phyloP scores from a whole-genome alignment of 2,797 vertebrate species.

The Gymnoscopelus microlampas region DNA sequence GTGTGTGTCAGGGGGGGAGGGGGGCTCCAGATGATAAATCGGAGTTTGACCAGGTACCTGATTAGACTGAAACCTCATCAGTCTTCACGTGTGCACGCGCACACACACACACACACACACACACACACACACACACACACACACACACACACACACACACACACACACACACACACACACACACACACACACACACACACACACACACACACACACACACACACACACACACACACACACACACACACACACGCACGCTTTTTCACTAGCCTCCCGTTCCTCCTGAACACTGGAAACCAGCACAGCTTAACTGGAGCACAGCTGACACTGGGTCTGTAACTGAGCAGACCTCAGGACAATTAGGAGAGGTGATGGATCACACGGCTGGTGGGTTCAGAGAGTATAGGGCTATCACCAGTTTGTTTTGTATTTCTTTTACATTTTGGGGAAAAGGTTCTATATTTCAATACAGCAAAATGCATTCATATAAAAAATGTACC shows the following conservation, averaged over 20 bases:
- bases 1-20: constrained; percentile 82
- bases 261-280: too few species aligned
- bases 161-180: not conserved
- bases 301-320: too few species aligned
- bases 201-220: not conserved
- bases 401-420: too few species aligned
- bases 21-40: constrained; percentile 85
- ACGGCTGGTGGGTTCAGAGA: too few species aligned
- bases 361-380: too few species aligned
- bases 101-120: constrained; percentile 19
- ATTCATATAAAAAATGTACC: too few species aligned
- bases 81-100: constrained; percentile 83
- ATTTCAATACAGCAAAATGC: too few species aligned
- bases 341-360: too few species aligned
- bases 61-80: constrained; percentile 86
- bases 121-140: not conserved
- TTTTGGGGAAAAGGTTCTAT: too few species aligned
- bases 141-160: not conserved
- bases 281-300: too few species aligned
- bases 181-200: not conserved
- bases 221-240: not conserved
- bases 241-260: not conserved
- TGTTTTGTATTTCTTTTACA: too few species aligned
- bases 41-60: constrained; percentile 82
- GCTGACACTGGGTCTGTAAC: too few species aligned